Percentiles rank a stretch among this genome's conserved stretches.
These are phyloP conservation scores for Wasmannia auropunctata DNA, from an alignment of 1,140 invertebrate genomes.

Conservation along the genomic window DNA sequence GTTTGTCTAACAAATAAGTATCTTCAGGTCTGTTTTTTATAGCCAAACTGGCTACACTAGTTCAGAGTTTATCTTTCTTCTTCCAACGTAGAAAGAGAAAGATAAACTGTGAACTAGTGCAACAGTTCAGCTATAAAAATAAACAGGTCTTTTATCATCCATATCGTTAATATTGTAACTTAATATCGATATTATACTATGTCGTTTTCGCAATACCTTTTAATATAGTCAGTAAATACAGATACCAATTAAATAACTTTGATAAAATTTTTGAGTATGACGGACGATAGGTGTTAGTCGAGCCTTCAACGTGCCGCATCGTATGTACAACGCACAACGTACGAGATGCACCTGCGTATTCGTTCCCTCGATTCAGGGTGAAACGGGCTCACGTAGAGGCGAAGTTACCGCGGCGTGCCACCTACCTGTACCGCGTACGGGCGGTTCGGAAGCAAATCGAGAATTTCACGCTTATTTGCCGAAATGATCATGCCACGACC, in stretches of 20 bases:
- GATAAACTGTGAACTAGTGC: too few species aligned
- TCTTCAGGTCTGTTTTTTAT: too few species aligned
- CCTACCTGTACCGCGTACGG: conserved; percentile 53
- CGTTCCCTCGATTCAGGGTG: background rate
- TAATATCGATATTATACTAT: background rate
- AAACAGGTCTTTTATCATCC: too few species aligned
- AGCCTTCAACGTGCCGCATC: background rate
- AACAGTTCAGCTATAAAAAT: too few species aligned
- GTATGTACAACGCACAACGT: too few species aligned
- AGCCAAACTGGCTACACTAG: too few species aligned
- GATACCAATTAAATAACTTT: background rate
- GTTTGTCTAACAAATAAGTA: too few species aligned
- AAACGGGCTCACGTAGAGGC: conserved; percentile 39
- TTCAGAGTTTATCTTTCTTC: too few species aligned
- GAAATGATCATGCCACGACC: conserved; percentile 54
- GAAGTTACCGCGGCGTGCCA: conserved; percentile 58
- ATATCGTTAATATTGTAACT: conserved; percentile 2
- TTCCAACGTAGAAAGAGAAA: too few species aligned
- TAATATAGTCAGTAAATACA: background rate
- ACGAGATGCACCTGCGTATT: conserved; percentile 16
- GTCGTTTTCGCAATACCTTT: background rate
- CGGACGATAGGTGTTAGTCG: too few species aligned
- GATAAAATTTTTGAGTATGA: background rate
- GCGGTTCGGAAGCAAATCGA: conserved; percentile 74
- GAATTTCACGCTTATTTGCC: conserved; percentile 79